Evolutionary conservation across 2,888 invertebrate genomes (phyloP).

Genomic region (Ophioninae sp.): DNA sequence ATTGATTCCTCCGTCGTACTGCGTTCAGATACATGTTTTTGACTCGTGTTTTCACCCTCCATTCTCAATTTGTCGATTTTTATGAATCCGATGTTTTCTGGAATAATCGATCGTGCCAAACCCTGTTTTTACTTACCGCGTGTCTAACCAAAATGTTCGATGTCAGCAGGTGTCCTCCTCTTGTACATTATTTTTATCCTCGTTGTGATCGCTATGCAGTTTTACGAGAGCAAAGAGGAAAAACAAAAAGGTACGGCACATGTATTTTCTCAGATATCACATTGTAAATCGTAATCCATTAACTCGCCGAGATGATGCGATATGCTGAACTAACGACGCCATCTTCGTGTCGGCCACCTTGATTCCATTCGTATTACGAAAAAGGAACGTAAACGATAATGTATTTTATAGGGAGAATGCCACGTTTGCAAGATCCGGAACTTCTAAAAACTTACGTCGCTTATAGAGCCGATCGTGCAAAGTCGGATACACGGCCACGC

Average conservation of each 20-base stretch:
- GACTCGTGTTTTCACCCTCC: not conserved
- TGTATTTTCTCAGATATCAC: not conserved
- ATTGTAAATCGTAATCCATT: not conserved
- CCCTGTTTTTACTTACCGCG: not conserved
- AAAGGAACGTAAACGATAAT: not conserved
- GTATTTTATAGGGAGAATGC: slow-evolving; percentile 73
- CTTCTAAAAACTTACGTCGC: slow-evolving; percentile 74
- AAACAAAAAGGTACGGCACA: slow-evolving; percentile 69
- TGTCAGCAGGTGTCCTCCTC: slow-evolving; percentile 78
- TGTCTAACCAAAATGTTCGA: not conserved
- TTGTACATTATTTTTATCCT: slow-evolving; percentile 81
- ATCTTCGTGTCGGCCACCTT: not conserved
- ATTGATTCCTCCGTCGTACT: too few relatives aligned
- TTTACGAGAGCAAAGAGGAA: slow-evolving; percentile 70
- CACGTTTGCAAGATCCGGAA: slow-evolving; percentile 72
- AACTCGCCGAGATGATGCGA: not conserved
- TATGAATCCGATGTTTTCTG: not conserved
- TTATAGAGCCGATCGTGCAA: slow-evolving; percentile 17
- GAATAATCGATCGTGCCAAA: not conserved
- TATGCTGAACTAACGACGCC: too few relatives aligned
- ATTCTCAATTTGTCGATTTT: too few relatives aligned
- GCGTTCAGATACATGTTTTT: not conserved
- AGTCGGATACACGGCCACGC: slow-evolving; percentile 1
- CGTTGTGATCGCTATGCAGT: slow-evolving; percentile 80
- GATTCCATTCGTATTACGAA: not conserved